Conservation (phyloP, 2,888 invertebrate species). For the Stenurella melanura region DNA sequence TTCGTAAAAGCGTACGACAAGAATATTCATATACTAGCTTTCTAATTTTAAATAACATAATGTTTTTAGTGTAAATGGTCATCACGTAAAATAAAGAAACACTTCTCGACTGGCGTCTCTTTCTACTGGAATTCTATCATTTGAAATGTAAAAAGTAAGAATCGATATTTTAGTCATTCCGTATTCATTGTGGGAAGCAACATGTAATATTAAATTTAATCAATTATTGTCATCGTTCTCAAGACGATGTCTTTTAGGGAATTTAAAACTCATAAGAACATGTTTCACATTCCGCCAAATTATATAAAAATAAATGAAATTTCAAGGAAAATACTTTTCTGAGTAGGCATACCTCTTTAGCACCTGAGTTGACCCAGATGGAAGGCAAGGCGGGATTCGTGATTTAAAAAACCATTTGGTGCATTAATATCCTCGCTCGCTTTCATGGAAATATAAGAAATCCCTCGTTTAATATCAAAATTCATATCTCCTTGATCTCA, state of each 20-base stretch:
- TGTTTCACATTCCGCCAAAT: background rate
- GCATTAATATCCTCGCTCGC: conserved; percentile 40
- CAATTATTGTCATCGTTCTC: background rate
- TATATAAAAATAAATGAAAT: background rate
- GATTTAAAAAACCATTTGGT: conserved; percentile 45
- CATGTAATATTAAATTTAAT: background rate
- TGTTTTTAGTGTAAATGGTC: background rate
- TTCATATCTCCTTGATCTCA: conserved; percentile 44
- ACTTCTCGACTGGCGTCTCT: too few relatives aligned
- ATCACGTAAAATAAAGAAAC: background rate
- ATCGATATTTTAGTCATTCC: background rate
- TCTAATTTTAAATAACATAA: too few relatives aligned
- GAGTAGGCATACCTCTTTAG: background rate
- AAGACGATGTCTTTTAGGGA: background rate
- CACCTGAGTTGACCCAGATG: conserved; percentile 27
- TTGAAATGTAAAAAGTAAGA: background rate
- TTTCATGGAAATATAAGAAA: conserved; percentile 37
- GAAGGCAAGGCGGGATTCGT: background rate
- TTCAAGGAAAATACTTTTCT: conserved; percentile 3
- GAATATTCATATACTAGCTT: too few relatives aligned
- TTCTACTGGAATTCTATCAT: background rate
- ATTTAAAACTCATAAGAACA: background rate
- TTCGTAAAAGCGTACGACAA: too few relatives aligned
- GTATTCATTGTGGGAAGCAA: background rate
- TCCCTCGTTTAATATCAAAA: conserved; percentile 46